These are phyloP conservation scores for Alces alces DNA, from an alignment of 2,113 vertebrate species.

Conservation along the genomic window DNA sequence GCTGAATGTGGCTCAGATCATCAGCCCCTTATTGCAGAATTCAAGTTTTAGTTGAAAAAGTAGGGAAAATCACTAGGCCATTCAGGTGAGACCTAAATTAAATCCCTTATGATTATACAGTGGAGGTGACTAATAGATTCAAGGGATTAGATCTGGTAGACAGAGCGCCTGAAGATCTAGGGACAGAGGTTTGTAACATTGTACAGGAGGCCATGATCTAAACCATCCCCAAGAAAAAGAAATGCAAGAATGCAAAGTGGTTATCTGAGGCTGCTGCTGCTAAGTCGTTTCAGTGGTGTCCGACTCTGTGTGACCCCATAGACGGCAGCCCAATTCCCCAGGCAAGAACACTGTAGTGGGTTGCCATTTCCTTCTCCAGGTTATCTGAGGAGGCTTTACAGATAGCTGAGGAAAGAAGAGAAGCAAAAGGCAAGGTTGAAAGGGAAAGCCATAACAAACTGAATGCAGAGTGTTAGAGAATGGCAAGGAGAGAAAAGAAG, in stretches of 20 bases:
- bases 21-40: background rate
- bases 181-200: background rate
- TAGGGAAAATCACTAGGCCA: background rate
- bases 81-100: background rate
- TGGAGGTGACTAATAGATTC: background rate
- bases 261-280: background rate
- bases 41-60: background rate
- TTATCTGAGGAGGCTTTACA: background rate
- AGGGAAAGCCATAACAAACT: background rate
- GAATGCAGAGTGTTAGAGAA: background rate
- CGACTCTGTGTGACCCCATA: too few species aligned
- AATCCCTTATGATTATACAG: background rate
- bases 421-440: background rate
- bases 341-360: too few species aligned
- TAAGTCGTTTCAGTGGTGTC: too few species aligned
- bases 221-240: background rate
- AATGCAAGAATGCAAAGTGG: background rate
- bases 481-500: background rate
- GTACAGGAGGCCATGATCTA: background rate
- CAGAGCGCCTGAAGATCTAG: background rate
- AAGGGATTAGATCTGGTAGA: background rate
- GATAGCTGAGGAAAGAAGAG: background rate
- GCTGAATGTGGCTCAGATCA: background rate
- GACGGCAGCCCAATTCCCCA: too few species aligned
- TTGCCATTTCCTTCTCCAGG: background rate